Percentiles rank a stretch among this genome's conserved stretches.
Conservation (phyloP, 2,113 vertebrate genomes). For the Pristiophorus japonicus region DNA sequence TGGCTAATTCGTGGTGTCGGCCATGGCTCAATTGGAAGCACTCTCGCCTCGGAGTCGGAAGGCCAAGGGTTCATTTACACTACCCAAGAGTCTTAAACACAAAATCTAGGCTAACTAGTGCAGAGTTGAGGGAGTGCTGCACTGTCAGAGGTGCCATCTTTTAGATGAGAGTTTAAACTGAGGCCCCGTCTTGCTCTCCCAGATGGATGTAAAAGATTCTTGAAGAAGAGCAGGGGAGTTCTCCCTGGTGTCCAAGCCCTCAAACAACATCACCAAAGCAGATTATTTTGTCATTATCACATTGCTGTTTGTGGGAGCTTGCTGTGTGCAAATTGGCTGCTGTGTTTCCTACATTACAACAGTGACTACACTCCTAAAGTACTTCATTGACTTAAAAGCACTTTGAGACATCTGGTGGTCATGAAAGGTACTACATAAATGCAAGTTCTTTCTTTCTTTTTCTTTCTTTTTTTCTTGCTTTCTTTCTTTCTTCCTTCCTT, state of each 20-base stretch:
- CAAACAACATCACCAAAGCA: not conserved
- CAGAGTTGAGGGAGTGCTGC: not conserved
- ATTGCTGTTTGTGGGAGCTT: not conserved
- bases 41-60: too few relatives aligned
- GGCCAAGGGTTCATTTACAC: not conserved
- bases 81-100: not conserved
- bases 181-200: not conserved
- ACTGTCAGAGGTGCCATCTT: not conserved
- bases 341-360: not conserved
- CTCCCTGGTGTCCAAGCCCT: not conserved
- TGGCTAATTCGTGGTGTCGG: not conserved
- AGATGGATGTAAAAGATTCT: not conserved
- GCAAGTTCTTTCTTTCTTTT: too few relatives aligned
- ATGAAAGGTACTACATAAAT: too few relatives aligned
- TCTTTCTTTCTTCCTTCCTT: too few relatives aligned
- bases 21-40: too few relatives aligned
- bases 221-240: not conserved
- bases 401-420: too few relatives aligned
- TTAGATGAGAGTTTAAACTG: not conserved
- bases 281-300: not conserved
- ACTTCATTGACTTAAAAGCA: too few relatives aligned
- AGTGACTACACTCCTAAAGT: too few relatives aligned
- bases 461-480: too few relatives aligned
- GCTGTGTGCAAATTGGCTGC: not conserved
- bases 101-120: not conserved